Evolutionary conservation across 2,888 invertebrate species (phyloP).

Genomic region (Hyppa rectilinea): DNA sequence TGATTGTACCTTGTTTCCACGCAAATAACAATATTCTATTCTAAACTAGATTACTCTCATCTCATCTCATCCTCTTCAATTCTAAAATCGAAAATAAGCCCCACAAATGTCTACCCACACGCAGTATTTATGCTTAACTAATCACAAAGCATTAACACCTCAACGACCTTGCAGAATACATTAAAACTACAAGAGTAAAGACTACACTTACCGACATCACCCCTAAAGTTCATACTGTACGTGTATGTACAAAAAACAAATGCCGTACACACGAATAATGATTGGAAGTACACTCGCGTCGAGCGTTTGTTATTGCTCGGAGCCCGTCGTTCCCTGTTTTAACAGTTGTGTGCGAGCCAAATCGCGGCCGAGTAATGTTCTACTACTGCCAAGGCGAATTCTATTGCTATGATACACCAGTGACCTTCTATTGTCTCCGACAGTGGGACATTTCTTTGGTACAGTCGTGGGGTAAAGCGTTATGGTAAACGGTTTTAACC

Average conservation of each 20-base stretch:
- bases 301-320: slow-evolving; percentile 67
- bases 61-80: neutral
- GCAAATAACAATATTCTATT: no score
- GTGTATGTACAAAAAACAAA: slow-evolving; percentile 57
- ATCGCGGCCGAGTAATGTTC: slow-evolving; percentile 78
- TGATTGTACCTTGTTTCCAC: no score
- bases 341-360: slow-evolving; percentile 85
- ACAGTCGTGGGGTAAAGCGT: slow-evolving; percentile 56
- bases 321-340: slow-evolving; percentile 66
- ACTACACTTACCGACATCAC: slow-evolving; percentile 48
- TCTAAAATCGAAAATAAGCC: slow-evolving; percentile 19
- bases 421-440: slow-evolving; percentile 87
- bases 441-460: slow-evolving; percentile 77
- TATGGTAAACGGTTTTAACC: slow-evolving; percentile 13
- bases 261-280: slow-evolving; percentile 63
- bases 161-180: slow-evolving; percentile 47
- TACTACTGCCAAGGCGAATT: slow-evolving; percentile 86
- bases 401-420: slow-evolving; percentile 84
- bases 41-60: no score
- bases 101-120: neutral
- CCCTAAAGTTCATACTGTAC: slow-evolving; percentile 56
- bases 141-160: slow-evolving; percentile 26
- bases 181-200: slow-evolving; percentile 43
- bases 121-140: slow-evolving; percentile 18
- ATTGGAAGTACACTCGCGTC: slow-evolving; percentile 58